phyloP scores from a whole-genome alignment of 2,113 vertebrate species.

The Mus spicilegus region DNA sequence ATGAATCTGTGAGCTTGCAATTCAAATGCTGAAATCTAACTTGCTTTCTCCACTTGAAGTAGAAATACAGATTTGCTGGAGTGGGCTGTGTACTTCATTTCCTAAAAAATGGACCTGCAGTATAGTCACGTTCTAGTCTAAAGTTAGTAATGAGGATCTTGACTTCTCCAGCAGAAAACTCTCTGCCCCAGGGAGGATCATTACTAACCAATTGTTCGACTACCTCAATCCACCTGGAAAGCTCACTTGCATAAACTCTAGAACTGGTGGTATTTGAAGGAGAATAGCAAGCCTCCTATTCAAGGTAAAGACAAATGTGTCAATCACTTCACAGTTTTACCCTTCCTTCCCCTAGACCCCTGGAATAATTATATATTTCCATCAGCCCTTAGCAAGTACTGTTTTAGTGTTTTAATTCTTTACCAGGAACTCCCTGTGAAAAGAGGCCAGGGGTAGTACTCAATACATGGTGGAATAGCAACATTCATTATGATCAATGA shows the following conservation, averaged over 20 bases:
- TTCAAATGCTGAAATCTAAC: background rate
- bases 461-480: background rate
- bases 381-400: background rate
- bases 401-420: conserved; percentile 27
- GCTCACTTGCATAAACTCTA: background rate
- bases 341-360: background rate
- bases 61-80: background rate
- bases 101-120: background rate
- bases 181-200: background rate
- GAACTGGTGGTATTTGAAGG: background rate
- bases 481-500: background rate
- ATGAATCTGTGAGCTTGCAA: background rate
- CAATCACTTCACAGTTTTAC: background rate
- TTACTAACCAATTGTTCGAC: background rate
- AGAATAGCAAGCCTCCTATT: background rate
- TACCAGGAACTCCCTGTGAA: background rate
- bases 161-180: conserved; percentile 15
- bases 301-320: background rate
- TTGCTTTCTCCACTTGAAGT: background rate
- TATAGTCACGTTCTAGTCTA: background rate
- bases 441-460: background rate
- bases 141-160: background rate
- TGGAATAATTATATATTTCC: background rate
- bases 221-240: background rate
- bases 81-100: background rate